Base-by-base conservation (phyloP, 2,113 vertebrate species). In the Aldabrachelys gigantea region DNA sequence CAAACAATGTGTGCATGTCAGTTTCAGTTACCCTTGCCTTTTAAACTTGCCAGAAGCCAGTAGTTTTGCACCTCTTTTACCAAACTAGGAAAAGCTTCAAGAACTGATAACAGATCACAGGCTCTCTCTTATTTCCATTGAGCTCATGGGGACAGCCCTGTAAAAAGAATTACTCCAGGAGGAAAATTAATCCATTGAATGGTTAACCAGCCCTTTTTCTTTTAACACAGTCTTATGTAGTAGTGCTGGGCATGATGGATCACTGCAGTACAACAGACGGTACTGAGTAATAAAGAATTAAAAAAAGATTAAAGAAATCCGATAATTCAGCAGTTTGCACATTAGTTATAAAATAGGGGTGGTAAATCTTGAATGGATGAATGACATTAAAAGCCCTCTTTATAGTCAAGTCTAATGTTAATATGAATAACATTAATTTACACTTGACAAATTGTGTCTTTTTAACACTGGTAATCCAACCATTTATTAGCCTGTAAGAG, bases 401-500 rank as follows among this genome's bases (percentile, higher is more conserved):
- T 94, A 93, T 93, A 91, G 91, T 75, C 81, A 53, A 92, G 31
- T 82, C 89, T 53, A 94, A 76, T 94, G 89, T 94, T 97, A 96
- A 95, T 97, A 98, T 97, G 94, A 97, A 96, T 98, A 96, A 56
- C 91, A 90, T 95, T 97, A 92, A 97, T 96, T 97, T 97, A 84
- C 78, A 92, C 52, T 93, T 98, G 96, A 97, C 80, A 98, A 95
- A 95, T 94, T 85, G 19, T 90, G 27, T 88, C 90, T 95, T 96
- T 96, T 97, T 96, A 87, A 22, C 6, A 0, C 80, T 89, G 53
- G 88, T 96, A 95, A 97, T 96, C 81, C 93, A 96, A 87, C 86
- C 86, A 97, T 97, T 98, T 98, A 95, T 97, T 98, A 96, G 95
- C 90, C 89, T 96, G 90, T 96, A 95, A 97, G 87, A 97, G 89